phyloP scores from a whole-genome alignment of 1,140 invertebrate genomes.

The Rhopalosiphum padi region DNA sequence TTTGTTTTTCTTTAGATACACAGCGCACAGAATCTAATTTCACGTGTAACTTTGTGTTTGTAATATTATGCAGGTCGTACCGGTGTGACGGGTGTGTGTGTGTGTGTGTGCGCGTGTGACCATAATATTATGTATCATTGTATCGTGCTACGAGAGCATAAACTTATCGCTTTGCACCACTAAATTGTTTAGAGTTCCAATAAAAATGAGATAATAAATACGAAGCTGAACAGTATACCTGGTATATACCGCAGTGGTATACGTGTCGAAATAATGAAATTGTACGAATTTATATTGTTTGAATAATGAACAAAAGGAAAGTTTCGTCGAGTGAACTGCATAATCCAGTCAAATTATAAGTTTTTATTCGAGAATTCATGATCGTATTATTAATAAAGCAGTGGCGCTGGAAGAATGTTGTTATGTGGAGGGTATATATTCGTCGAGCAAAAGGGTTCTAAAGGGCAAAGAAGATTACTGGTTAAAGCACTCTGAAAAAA shows the following conservation, averaged over 20 bases:
- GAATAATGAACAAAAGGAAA: slow-evolving; percentile 4
- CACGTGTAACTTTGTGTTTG: background rate
- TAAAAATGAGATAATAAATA: background rate
- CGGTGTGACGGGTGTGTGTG: too few relatives aligned
- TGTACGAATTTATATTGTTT: background rate
- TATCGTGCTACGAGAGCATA: background rate
- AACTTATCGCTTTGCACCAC: background rate
- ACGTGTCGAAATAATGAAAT: background rate
- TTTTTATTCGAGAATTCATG: background rate
- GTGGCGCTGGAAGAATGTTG: background rate
- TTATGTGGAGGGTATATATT: background rate
- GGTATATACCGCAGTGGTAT: background rate
- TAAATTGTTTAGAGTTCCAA: background rate
- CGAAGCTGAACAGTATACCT: background rate
- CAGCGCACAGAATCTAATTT: background rate
- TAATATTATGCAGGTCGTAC: background rate
- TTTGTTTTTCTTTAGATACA: background rate
- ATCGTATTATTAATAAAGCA: slow-evolving; percentile 11
- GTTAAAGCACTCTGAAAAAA: background rate
- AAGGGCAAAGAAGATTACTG: background rate
- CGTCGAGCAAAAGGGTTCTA: background rate
- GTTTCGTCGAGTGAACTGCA: background rate
- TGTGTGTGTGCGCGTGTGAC: background rate
- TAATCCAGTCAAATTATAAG: slow-evolving; percentile 11
- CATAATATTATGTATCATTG: background rate